Evolutionary conservation across 2,113 vertebrate genomes (phyloP).

Genomic region (Mus pahari): DNA sequence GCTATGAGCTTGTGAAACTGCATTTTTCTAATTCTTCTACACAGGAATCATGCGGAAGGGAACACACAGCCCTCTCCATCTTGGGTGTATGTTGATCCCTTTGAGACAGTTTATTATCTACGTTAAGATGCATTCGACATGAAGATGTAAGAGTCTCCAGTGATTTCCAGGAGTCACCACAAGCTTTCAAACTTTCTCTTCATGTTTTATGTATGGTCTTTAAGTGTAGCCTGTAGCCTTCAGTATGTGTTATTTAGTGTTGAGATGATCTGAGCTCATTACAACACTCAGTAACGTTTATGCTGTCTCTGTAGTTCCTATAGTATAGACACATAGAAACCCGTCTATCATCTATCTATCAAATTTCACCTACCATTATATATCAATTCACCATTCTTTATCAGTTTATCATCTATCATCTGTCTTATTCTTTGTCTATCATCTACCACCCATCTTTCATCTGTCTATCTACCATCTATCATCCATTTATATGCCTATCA

Average conservation of each 20-base stretch:
- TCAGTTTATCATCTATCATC: not conserved
- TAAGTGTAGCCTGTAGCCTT: not conserved
- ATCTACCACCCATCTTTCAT: not conserved
- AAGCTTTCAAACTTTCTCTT: not conserved
- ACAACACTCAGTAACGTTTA: not conserved
- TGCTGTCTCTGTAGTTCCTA: not conserved
- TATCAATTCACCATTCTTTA: too few species aligned
- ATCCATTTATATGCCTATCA: not conserved
- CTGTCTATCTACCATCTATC: not conserved
- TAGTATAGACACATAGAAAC: not conserved
- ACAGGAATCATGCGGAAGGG: too few species aligned
- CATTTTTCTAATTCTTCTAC: conserved; percentile 15
- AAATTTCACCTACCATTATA: too few species aligned
- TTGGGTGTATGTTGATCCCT: not conserved
- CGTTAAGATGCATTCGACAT: not conserved
- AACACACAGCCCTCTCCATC: not conserved
- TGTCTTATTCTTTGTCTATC: too few species aligned
- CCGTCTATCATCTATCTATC: not conserved
- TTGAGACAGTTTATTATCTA: not conserved
- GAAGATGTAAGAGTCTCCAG: not conserved
- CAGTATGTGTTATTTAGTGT: not conserved
- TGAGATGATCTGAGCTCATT: not conserved
- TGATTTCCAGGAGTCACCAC: not conserved
- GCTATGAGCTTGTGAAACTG: not conserved
- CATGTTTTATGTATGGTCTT: not conserved